These are phyloP conservation scores for Rostratula benghalensis DNA, from an alignment of 2,113 vertebrate genomes.

Conservation along the genomic window DNA sequence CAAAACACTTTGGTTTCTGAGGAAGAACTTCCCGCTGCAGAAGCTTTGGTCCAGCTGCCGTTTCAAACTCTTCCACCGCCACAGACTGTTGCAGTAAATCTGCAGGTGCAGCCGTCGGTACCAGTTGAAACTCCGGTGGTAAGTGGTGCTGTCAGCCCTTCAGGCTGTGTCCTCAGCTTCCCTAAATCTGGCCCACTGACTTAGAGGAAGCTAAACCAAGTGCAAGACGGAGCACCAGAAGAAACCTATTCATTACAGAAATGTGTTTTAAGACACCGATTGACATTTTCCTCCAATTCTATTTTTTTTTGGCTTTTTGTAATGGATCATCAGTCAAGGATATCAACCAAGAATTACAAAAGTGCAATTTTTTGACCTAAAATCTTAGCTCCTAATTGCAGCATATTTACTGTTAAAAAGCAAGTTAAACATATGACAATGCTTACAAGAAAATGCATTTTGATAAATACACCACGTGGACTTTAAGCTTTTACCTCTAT, in stretches of 20 bases:
- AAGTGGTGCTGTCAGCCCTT: constrained; percentile 61
- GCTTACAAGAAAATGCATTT: neutral
- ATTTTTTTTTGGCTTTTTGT: constrained; percentile 49
- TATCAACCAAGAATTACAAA: neutral
- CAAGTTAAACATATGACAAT: neutral
- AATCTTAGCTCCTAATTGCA: neutral
- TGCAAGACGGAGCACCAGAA: neutral
- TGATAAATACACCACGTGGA: neutral
- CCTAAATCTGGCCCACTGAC: neutral
- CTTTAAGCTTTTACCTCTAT: neutral
- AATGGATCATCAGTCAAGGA: neutral
- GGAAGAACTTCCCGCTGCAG: constrained; percentile 86
- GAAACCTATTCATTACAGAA: neutral
- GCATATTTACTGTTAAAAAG: neutral
- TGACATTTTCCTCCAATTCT: constrained; percentile 49
- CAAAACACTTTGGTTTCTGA: constrained; percentile 85
- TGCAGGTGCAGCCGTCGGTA: constrained; percentile 84
- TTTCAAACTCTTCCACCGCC: constrained; percentile 89
- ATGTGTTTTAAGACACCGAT: neutral
- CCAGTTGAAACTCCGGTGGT: constrained; percentile 80
- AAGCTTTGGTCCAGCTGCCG: constrained; percentile 89
- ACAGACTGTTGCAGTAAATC: constrained; percentile 91
- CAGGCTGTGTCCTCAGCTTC: neutral
- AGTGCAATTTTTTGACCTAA: neutral
- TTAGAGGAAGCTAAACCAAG: neutral